Conservation (phyloP, 2,797 vertebrate species). For the Limnodromus scolopaceus region DNA sequence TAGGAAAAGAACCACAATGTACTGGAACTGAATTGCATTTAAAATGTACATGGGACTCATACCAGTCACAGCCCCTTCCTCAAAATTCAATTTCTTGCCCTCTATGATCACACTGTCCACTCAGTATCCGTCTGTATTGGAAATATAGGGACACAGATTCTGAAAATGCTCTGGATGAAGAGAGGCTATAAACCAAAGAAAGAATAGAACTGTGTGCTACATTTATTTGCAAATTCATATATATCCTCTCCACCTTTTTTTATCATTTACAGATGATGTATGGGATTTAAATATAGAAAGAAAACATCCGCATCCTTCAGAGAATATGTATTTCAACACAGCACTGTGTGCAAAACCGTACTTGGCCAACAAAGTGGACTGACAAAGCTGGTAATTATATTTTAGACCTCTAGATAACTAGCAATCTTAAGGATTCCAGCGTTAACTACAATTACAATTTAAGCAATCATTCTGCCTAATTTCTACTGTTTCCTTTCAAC, state of each 20-base stretch:
- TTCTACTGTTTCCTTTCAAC: neutral
- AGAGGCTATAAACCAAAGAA: neutral
- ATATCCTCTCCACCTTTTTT: neutral
- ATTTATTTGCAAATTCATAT: neutral
- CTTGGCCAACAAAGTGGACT: neutral
- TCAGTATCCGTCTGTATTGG: neutral
- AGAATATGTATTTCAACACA: neutral
- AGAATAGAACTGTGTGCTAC: neutral
- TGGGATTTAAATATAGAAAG: neutral
- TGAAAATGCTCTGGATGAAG: neutral
- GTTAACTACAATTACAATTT: neutral
- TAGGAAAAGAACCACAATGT: neutral
- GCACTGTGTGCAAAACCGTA: neutral
- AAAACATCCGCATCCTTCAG: neutral
- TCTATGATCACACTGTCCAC: fast-evolving
- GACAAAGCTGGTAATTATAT: neutral
- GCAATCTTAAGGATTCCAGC: neutral
- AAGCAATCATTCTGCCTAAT: neutral
- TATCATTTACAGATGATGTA: neutral
- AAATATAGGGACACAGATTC: neutral
- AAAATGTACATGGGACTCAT: fast-evolving
- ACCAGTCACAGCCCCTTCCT: neutral
- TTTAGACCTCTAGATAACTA: neutral
- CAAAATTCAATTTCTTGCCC: neutral
- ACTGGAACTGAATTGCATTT: neutral